phyloP scores from a whole-genome alignment of 2,888 invertebrate genomes.

The Arrhopalites spinosus region DNA sequence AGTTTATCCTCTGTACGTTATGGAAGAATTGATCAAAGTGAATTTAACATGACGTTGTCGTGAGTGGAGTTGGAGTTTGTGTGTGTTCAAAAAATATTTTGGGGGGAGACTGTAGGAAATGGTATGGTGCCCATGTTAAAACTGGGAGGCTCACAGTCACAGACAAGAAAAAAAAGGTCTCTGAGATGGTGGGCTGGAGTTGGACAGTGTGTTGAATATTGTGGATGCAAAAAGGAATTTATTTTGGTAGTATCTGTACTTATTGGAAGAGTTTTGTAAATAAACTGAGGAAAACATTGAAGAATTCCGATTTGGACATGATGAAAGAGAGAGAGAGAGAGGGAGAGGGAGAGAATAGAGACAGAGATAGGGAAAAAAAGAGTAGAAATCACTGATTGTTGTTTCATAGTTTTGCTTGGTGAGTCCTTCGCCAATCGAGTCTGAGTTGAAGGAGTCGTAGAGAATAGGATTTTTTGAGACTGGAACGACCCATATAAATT shows the following conservation, averaged over 20 bases:
- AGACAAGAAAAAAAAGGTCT: too few relatives aligned
- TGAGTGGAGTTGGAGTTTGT: not conserved
- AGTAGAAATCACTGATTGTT: not conserved
- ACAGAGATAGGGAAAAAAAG: not conserved
- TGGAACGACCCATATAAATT: conserved; percentile 45
- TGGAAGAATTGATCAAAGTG: too few relatives aligned
- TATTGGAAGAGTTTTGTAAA: too few relatives aligned
- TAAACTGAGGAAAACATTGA: too few relatives aligned
- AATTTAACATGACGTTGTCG: too few relatives aligned
- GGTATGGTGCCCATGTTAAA: not conserved
- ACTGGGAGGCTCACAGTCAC: too few relatives aligned
- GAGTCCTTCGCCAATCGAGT: not conserved
- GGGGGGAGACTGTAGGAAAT: not conserved
- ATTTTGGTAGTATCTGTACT: too few relatives aligned
- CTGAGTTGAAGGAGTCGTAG: not conserved
- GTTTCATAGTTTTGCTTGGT: not conserved
- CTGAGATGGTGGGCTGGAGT: too few relatives aligned
- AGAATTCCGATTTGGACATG: not conserved
- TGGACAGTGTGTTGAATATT: too few relatives aligned
- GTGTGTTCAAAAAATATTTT: too few relatives aligned
- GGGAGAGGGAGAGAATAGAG: not conserved
- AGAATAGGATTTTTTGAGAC: conserved; percentile 13
- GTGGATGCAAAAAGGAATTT: too few relatives aligned
- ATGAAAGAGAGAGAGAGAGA: not conserved
- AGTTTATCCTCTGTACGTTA: too few relatives aligned